Evolutionary conservation across 2,797 vertebrate species (phyloP).

Genomic region (Pseudochirops cupreus): DNA sequence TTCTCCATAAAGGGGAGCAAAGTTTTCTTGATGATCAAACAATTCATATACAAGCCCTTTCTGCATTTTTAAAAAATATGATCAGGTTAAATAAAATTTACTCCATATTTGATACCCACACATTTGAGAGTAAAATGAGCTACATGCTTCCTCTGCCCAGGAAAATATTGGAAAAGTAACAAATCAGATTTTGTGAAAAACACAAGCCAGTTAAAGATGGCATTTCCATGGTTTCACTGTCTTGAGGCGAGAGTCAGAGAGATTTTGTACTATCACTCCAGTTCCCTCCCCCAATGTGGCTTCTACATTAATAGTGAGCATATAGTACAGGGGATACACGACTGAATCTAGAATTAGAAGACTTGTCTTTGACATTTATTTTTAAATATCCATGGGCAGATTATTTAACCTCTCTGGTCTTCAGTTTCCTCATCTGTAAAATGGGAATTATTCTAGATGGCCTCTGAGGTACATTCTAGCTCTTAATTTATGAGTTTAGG

Average conservation of each 20-base stretch:
- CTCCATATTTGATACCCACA: neutral
- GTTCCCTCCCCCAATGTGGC: no score
- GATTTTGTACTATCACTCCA: no score
- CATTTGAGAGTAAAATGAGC: neutral
- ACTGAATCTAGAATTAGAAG: no score
- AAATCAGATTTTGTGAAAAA: neutral
- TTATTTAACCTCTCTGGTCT: no score
- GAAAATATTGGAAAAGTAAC: neutral
- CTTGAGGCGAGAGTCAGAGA: neutral
- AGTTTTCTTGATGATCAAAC: neutral
- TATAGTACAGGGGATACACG: no score
- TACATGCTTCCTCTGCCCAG: neutral
- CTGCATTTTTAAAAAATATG: neutral
- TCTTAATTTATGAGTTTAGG: no score
- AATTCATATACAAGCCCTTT: neutral
- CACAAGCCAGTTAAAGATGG: neutral
- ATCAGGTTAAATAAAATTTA: neutral
- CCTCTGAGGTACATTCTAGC: no score
- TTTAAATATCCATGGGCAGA: no score
- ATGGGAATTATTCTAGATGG: no score
- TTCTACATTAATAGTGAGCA: no score
- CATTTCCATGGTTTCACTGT: neutral
- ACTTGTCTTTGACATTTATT: no score
- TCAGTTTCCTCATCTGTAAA: no score
- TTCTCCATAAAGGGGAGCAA: neutral